phyloP scores from a whole-genome alignment of 2,888 invertebrate species.

The Nomada fucata region DNA sequence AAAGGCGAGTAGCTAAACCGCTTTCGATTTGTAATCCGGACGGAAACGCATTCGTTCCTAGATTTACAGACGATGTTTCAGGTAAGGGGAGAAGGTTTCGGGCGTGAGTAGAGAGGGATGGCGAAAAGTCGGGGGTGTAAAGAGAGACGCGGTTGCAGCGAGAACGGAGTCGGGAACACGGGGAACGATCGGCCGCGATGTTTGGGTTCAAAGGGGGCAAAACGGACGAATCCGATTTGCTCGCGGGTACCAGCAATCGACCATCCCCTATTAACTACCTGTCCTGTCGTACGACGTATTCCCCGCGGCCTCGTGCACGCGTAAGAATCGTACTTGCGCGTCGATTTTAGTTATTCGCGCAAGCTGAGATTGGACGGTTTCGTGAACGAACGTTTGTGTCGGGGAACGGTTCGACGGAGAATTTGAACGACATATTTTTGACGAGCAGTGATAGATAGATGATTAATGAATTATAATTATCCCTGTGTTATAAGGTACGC shows the following conservation, averaged over 20 bases:
- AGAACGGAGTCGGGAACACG: slow-evolving; percentile 7
- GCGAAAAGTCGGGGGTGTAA: slow-evolving; percentile 28
- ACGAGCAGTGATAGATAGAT: too few relatives aligned
- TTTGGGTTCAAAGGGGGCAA: slow-evolving; percentile 74
- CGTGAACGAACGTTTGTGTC: too few relatives aligned
- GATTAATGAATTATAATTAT: too few relatives aligned
- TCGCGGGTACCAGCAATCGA: slow-evolving; percentile 54
- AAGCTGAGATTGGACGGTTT: background rate
- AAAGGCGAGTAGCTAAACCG: slow-evolving; percentile 77
- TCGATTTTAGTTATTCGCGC: background rate
- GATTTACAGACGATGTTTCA: slow-evolving; percentile 66
- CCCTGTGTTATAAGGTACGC: too few relatives aligned
- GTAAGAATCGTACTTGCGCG: background rate
- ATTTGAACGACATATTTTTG: too few relatives aligned
- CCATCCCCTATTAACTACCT: slow-evolving; percentile 61
- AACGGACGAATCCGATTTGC: slow-evolving; percentile 73
- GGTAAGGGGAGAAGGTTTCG: slow-evolving; percentile 9
- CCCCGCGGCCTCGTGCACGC: background rate
- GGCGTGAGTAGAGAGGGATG: background rate
- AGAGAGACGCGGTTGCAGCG: background rate
- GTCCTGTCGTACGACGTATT: slow-evolving; percentile 73
- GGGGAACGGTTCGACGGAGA: too few relatives aligned
- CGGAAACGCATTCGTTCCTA: slow-evolving; percentile 75
- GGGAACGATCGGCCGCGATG: slow-evolving; percentile 60
- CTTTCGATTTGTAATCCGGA: slow-evolving; percentile 79